Evolutionary conservation across 2,888 invertebrate species (phyloP), one percentile per base, ranked within the genome.

Genomic region (Adelognathus sp.): DNA sequence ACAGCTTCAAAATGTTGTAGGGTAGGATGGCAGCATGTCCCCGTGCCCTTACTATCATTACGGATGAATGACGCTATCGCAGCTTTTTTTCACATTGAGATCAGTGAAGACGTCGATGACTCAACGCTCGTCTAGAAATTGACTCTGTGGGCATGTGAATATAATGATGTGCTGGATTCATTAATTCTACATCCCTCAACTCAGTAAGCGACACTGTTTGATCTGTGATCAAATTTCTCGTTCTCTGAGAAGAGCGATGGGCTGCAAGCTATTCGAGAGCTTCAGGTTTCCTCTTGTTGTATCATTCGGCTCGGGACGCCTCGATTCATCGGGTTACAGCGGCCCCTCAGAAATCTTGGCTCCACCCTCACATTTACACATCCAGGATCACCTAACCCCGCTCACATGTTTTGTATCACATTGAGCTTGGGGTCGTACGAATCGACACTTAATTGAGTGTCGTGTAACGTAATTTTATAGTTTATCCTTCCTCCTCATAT

Each of bases 181-280:
- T 50, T 24, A 61, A 52, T 60, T 14, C 44, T 54, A 63, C 69
- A 31, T 46, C 58, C 54, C 50, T 46, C 76, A 39, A 70, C 76
- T 66, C 61, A 81, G 72, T 76, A 81, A 75, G 81, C 67, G 72
- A 63, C 69, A 72, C 82, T 85, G 82, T 84, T 86, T 87, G 83
- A 84, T 85, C 80, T 73, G 74, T 73, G 77, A 80, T 80, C 82
- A 81, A 80, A 76, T 29, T 18, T 46, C 70, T 41, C 54, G 39
- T 14, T 44, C 29, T 44, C 36, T 41, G 11, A 46, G 58, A 46
- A 33, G 27, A 61, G 31, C 33, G 31, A 56, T 67, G 67, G 33
- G 52, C 29, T 54, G 64, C 70, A 61, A 74, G 64, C 74, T 74
- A 70, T 52, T 50, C 60, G 31, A 44, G 70, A 39, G 66, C 60